Evolutionary conservation across 1,140 invertebrate genomes (phyloP).

Genomic region (Leptonema lineaticorne): DNA sequence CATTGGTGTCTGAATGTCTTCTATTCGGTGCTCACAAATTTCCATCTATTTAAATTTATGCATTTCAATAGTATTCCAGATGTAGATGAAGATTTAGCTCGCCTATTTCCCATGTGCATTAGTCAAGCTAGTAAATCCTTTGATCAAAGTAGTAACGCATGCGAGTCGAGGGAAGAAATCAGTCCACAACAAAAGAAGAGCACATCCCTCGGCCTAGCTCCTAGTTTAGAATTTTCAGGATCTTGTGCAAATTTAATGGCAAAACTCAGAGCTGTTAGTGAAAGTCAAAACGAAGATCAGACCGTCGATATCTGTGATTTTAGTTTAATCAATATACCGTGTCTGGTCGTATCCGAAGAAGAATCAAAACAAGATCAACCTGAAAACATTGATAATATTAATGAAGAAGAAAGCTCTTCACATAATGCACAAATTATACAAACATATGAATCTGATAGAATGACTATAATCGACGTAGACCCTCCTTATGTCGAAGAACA

Average conservation of each 20-base stretch:
- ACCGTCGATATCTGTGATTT: constrained; percentile 47
- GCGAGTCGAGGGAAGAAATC: constrained; percentile 11
- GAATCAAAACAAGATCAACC: too few relatives aligned
- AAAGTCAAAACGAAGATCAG: constrained; percentile 9
- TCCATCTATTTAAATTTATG: neutral
- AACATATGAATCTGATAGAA: constrained; percentile 58
- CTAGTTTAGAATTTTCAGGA: constrained; percentile 52
- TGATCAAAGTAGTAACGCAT: constrained; percentile 21
- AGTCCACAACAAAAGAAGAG: neutral
- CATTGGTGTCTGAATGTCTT: too few relatives aligned
- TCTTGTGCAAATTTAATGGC: constrained; percentile 53
- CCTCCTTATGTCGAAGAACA: constrained; percentile 52
- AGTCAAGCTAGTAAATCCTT: constrained; percentile 36
- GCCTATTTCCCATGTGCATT: constrained; percentile 37
- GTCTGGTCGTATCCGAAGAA: constrained; percentile 54
- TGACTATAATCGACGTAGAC: constrained; percentile 65
- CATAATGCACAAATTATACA: constrained; percentile 48
- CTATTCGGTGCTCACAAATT: neutral
- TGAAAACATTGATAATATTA: too few relatives aligned
- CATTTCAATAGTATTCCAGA: constrained; percentile 52
- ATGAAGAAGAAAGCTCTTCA: constrained; percentile 40
- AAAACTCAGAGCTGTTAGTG: constrained; percentile 43
- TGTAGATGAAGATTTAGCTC: constrained; percentile 56
- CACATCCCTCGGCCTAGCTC: constrained; percentile 45
- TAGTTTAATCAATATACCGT: constrained; percentile 55